Percentiles rank a stretch among this genome's conserved stretches.
These are phyloP conservation scores for Callopanchax toddi DNA, from an alignment of 2,113 vertebrate species.

Conservation along the genomic window DNA sequence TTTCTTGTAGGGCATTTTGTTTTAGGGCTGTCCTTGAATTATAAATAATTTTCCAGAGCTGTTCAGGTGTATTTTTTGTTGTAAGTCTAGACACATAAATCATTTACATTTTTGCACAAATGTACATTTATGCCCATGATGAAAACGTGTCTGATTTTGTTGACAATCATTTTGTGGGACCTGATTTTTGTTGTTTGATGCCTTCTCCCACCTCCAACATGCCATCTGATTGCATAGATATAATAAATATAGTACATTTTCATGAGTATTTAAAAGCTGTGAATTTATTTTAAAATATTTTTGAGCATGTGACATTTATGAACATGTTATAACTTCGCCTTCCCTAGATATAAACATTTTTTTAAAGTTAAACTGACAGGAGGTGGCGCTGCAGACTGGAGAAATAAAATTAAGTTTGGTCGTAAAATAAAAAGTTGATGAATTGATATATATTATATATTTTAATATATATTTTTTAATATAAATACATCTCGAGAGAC, in stretches of 20 bases:
- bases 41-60: background rate
- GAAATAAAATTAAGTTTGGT: background rate
- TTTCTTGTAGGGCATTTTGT: background rate
- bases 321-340: background rate
- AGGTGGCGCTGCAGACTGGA: conserved; percentile 39
- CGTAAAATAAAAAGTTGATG: no score
- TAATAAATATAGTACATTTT: background rate
- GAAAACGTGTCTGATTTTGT: no score
- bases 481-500: background rate
- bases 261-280: background rate
- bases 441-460: no score
- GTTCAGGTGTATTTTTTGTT: background rate
- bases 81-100: conserved; percentile 10
- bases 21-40: background rate
- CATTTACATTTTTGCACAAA: conserved; percentile 15
- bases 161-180: conserved; percentile 1
- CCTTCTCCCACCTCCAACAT: conserved; percentile 3
- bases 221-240: background rate
- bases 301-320: background rate
- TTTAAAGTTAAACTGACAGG: no score
- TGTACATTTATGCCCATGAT: no score
- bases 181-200: background rate
- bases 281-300: background rate
- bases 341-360: no score
- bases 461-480: no score